Evolutionary conservation across 30 jellyfish, hydroid and myxozoan species (phyloP).

Genomic region (Aurelia aurita): DNA sequence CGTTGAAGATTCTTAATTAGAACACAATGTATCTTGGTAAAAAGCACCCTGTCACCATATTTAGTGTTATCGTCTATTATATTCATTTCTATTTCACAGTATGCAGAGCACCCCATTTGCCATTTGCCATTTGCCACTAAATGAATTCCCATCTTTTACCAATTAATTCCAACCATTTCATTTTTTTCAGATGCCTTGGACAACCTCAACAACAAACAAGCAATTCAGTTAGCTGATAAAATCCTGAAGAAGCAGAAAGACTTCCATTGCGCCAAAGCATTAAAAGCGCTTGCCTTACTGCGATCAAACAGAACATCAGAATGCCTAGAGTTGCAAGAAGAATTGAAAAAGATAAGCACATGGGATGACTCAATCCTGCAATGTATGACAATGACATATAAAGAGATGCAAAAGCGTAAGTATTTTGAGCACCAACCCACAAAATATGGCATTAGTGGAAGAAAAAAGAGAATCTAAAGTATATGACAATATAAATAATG

Average conservation of each 20-base stretch:
- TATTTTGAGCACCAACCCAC: not conserved
- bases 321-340: constrained; percentile 71
- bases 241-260: constrained; percentile 89
- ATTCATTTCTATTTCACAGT: too few relatives aligned
- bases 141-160: too few relatives aligned
- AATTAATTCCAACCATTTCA: too few relatives aligned
- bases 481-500: too few relatives aligned
- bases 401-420: constrained; percentile 91
- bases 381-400: constrained; percentile 97
- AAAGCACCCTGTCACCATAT: too few relatives aligned
- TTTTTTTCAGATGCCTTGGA: constrained; percentile 91
- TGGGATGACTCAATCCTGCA: constrained; percentile 93
- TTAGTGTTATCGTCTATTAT: too few relatives aligned
- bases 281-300: constrained; percentile 94
- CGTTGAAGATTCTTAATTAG: too few relatives aligned
- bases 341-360: constrained; percentile 46
- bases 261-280: constrained; percentile 93
- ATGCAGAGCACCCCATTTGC: too few relatives aligned
- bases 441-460: too few relatives aligned
- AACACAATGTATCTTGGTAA: too few relatives aligned
- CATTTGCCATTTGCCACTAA: too few relatives aligned
- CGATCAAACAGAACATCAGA: constrained; percentile 75
- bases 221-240: constrained; percentile 93
- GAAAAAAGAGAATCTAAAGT: too few relatives aligned
- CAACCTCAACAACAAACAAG: constrained; percentile 90